Base-by-base conservation (phyloP, 2,113 vertebrate genomes). In the Oryzias woworae region DNA sequence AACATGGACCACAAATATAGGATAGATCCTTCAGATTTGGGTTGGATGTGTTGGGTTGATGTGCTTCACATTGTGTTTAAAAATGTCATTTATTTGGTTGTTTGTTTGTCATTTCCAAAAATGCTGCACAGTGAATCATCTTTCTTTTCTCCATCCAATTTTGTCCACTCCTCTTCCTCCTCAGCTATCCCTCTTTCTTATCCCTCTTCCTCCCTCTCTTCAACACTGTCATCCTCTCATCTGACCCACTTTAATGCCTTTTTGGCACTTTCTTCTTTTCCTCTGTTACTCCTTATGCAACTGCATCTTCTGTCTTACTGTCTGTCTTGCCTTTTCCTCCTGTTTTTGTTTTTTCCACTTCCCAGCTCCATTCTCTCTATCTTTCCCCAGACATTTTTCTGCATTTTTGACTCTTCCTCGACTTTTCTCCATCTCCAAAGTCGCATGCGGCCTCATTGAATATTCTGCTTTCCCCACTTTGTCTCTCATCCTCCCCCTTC, bases 201-300 rank as follows among this genome's bases (percentile, higher is more conserved):
- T 69, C 71, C 42, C 51, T 78, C 51, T 77, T 70, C 53, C 60
- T 75, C 53, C 55, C 31, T 68, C 45, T 72, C 68, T 16, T 87
- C 83, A 55, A 56, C 58, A 45, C 59, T 24, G 18, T 70, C 74
- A 23, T 80, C 59, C 58, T 64, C 63, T 79, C 66, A 66, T 80
- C 82, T 86, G 82, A 87, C 85, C 83, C 85, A 82, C 80, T 86
- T 89, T 84, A 58, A 57, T 73, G 69, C 75, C 75, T 72, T 70
- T 75, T 75, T 53, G 49, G 69, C 79, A 75, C 75, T 53, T 48
- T 76, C 78, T 81, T 20, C 20, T 20, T 20, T 20, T 69, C 62
- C 59, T 73, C 77, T 71, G 58, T 70, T 71, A 67, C 49, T 76
- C 66, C 65, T 71, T 53, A 7, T 55, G 69, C 69, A 68, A 75